phyloP scores from a whole-genome alignment of 2,113 vertebrate genomes.

The Pandion haliaetus region DNA sequence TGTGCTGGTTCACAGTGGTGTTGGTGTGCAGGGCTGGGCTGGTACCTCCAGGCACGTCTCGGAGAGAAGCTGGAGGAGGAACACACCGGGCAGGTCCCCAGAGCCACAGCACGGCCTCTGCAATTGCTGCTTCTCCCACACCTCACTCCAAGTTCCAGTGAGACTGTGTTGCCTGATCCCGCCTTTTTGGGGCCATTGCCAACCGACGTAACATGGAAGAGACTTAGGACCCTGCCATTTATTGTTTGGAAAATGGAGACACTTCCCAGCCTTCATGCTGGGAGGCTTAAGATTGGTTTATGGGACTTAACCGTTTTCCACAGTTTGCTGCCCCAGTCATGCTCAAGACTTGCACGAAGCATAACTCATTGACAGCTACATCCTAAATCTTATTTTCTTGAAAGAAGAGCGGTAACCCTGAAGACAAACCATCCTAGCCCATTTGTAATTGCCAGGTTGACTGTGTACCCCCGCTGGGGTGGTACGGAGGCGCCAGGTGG shows the following conservation, averaged over 20 bases:
- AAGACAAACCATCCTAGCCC: neutral
- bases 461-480: no score
- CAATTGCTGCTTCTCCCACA: neutral
- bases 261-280: neutral
- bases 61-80: neutral
- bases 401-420: neutral
- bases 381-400: neutral
- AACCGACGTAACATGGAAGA: neutral
- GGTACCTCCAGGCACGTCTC: fast-evolving
- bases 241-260: neutral
- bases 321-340: neutral
- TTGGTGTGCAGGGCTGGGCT: neutral
- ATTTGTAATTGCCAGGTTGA: neutral
- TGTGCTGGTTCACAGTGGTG: neutral
- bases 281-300: neutral
- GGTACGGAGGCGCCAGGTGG: neutral
- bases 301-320: neutral
- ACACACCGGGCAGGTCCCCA: fast-evolving
- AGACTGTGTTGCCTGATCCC: neutral
- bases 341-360: neutral
- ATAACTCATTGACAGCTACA: neutral
- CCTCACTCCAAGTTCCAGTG: neutral
- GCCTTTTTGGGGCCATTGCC: neutral
- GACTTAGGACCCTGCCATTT: neutral
- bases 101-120: neutral